Base-by-base conservation (phyloP, 2,797 vertebrate genomes). In the Delichon dasypus region DNA sequence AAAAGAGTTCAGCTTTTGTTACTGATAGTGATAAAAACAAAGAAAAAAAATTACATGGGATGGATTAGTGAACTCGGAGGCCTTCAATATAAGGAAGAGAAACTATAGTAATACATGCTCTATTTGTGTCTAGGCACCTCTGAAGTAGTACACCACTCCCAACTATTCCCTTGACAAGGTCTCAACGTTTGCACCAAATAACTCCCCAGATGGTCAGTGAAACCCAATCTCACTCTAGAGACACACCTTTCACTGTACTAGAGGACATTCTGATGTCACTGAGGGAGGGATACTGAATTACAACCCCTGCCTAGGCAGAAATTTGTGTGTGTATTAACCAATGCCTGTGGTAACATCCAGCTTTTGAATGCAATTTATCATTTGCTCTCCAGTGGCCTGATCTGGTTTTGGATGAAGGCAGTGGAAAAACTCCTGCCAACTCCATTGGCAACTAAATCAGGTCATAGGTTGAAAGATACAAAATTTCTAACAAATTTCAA, bases 331-430 rank as follows among this genome's bases (percentile, higher is more conserved):
- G 10, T 45, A 83, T 84, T 61, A 58, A 92, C 75, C 79, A 88
- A 23, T 0, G 17, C 36, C 38, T n/a, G 40, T 50, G 40, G 40
- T 50, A 72, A 38, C 66, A 60, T 36, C 32, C 67, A 86, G 71
- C 19, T 96, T 82, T 76, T 54, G 40, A 84, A 73, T 53, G 55
- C 40, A 86, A 76, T 93, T 90, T 73, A 57, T 91, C 82, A 82
- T 79, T 84, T 73, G 4, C 27, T 90, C 76, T 81, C 92, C 11
- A 18, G 85, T 53, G 81, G 83, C 55, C 76, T 90, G 76, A 89
- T 86, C 78, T 83, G 62, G 38, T 83, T 96, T 90, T 82, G 36
- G 73, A 94, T 74, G 19, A 79, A 91, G 51, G 32, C 70, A 48
- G 62, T 50, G 32, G 87, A 91, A 93, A 91, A 94, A 54, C n/a